phyloP scores from a whole-genome alignment of 2,888 invertebrate genomes.

The Thereva nobilitata region DNA sequence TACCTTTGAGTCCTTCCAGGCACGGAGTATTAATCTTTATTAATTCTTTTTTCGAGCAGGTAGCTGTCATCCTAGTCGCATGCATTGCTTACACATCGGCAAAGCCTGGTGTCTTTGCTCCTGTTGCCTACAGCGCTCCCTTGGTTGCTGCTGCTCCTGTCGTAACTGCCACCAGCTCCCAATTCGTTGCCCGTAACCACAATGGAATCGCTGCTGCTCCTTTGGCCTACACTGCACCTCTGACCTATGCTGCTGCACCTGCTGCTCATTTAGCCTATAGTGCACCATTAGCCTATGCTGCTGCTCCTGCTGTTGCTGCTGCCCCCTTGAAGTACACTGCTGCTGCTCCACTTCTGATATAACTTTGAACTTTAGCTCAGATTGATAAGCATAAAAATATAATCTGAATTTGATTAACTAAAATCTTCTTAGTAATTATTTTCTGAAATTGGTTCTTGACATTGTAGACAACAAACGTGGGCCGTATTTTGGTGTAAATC shows the following conservation, averaged over 20 bases:
- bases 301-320: conserved; percentile 24
- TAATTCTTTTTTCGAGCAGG: background rate
- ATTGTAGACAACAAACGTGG: too few species aligned
- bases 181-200: conserved; percentile 63
- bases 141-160: conserved; percentile 55
- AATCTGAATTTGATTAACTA: too few species aligned
- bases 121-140: conserved; percentile 53
- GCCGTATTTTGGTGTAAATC: too few species aligned
- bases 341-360: conserved; percentile 42
- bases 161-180: conserved; percentile 65
- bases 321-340: conserved; percentile 48
- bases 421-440: too few species aligned
- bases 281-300: conserved; percentile 26
- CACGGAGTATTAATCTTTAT: background rate
- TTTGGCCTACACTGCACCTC: conserved; percentile 9
- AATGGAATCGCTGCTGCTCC: conserved; percentile 60
- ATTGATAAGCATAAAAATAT: too few species aligned
- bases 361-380: too few species aligned
- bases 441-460: too few species aligned
- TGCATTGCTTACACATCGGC: conserved; percentile 52
- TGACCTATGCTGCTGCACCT: conserved; percentile 1
- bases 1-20: too few species aligned
- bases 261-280: conserved; percentile 7
- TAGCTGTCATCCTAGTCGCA: conserved; percentile 46
- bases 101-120: conserved; percentile 50